These are phyloP conservation scores for Bradypodion ventrale DNA, from an alignment of 2,797 vertebrate species.

Conservation along the genomic window DNA sequence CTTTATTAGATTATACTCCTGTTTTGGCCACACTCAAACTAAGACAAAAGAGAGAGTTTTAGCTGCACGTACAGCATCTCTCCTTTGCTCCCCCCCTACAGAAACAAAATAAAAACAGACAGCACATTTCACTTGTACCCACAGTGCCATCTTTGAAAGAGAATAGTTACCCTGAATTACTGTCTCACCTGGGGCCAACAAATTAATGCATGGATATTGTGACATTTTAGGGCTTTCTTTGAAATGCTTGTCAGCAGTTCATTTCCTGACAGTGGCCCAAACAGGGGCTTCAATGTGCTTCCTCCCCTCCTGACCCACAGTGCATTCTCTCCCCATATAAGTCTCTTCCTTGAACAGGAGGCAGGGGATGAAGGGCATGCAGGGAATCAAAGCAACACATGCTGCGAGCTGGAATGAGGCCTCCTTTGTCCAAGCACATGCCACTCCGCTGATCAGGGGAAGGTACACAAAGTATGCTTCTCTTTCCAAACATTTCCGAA, in stretches of 20 bases:
- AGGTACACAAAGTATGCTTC: not conserved
- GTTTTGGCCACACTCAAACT: not conserved
- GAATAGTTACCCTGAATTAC: rapidly evolving
- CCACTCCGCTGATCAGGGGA: not conserved
- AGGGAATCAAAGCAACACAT: constrained; percentile 21
- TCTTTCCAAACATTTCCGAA: not conserved
- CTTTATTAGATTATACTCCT: not conserved
- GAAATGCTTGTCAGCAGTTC: constrained; percentile 21
- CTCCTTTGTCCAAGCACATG: not conserved
- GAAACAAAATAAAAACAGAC: too few species aligned
- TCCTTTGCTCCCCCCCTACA: not conserved
- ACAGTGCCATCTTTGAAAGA: not conserved
- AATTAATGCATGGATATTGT: constrained; percentile 7
- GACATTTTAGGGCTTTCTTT: constrained; percentile 5
- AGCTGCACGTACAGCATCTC: not conserved
- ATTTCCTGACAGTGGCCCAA: constrained; percentile 43
- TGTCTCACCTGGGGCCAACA: constrained; percentile 10
- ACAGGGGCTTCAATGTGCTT: constrained; percentile 47
- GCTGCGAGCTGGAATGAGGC: not conserved
- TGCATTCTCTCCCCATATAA: not conserved
- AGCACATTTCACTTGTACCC: not conserved
- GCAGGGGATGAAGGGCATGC: constrained; percentile 8
- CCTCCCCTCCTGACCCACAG: constrained; percentile 41
- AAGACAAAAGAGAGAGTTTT: not conserved
- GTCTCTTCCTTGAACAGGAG: constrained; percentile 20